Evolutionary conservation across 2,113 vertebrate genomes (phyloP).

Genomic region (Dasyprocta punctata): DNA sequence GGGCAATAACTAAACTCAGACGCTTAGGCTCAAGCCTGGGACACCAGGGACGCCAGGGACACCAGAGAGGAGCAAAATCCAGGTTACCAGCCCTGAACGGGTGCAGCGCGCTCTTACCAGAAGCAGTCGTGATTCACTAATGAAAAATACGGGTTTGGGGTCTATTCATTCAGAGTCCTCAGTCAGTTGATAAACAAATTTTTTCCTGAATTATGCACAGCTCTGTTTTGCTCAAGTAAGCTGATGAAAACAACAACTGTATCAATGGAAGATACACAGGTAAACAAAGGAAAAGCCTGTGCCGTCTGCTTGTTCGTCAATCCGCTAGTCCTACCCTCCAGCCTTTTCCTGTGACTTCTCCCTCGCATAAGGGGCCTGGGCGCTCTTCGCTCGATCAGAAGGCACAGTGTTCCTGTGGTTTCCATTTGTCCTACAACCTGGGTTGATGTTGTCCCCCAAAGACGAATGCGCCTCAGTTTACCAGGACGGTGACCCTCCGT

Average conservation of each 20-base stretch:
- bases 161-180: constrained; percentile 73
- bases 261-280: constrained; percentile 75
- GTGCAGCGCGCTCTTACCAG: not conserved
- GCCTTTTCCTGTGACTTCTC: constrained; percentile 71
- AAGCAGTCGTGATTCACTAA: constrained; percentile 71
- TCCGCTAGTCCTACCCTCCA: constrained; percentile 60
- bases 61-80: constrained; percentile 3
- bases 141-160: constrained; percentile 69
- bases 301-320: constrained; percentile 74
- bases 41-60: not conserved
- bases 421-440: not conserved
- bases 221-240: constrained; percentile 79
- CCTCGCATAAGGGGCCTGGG: constrained; percentile 67
- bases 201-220: constrained; percentile 81
- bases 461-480: not conserved
- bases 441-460: not conserved
- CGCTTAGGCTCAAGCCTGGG: not conserved
- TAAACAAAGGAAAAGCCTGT: constrained; percentile 81
- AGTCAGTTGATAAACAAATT: constrained; percentile 73
- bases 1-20: not conserved
- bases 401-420: constrained; percentile 61
- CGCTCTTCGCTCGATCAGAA: constrained; percentile 62
- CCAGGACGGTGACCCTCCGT: not conserved
- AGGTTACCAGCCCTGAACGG: constrained; percentile 27
- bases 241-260: constrained; percentile 81